These are phyloP conservation scores for Calliphora vicina DNA, from an alignment of 1,140 invertebrate genomes.

Conservation along the genomic window DNA sequence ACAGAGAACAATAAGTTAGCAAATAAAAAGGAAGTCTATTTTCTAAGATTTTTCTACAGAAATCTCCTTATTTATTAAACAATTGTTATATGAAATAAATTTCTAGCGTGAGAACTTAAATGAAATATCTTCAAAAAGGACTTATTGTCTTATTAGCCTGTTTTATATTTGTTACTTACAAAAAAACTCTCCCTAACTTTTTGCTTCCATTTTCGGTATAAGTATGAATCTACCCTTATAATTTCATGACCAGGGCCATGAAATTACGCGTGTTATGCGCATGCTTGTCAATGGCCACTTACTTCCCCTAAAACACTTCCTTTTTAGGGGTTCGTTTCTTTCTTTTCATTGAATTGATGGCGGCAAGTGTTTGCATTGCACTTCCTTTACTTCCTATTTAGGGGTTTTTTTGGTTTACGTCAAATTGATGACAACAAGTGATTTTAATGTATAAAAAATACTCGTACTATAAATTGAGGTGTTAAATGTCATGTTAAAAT, in stretches of 20 bases:
- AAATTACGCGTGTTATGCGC: slow-evolving; percentile 2
- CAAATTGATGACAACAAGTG: neutral
- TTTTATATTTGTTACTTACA: too few relatives aligned
- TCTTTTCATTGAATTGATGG: neutral
- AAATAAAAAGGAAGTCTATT: too few relatives aligned
- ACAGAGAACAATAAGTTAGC: too few relatives aligned
- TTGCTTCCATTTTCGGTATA: neutral
- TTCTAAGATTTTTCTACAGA: too few relatives aligned
- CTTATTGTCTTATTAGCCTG: too few relatives aligned
- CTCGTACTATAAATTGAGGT: too few relatives aligned
- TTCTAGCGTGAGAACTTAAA: neutral
- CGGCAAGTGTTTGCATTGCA: neutral
- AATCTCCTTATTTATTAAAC: too few relatives aligned
- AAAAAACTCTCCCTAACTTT: too few relatives aligned
- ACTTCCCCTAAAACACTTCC: slow-evolving; percentile 1
- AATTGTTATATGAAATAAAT: too few relatives aligned
- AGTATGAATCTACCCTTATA: neutral
- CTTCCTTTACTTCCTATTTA: slow-evolving; percentile 10
- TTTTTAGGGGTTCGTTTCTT: neutral
- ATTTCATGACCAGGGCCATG: neutral
- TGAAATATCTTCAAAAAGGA: too few relatives aligned
- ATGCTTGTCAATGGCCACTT: slow-evolving; percentile 15
- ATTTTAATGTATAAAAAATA: too few relatives aligned
- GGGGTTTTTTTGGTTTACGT: neutral
- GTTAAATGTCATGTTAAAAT: neutral